Conservation (phyloP, 37 sponge, comb jelly and placozoan species). For the Halichondria panicea region DNA sequence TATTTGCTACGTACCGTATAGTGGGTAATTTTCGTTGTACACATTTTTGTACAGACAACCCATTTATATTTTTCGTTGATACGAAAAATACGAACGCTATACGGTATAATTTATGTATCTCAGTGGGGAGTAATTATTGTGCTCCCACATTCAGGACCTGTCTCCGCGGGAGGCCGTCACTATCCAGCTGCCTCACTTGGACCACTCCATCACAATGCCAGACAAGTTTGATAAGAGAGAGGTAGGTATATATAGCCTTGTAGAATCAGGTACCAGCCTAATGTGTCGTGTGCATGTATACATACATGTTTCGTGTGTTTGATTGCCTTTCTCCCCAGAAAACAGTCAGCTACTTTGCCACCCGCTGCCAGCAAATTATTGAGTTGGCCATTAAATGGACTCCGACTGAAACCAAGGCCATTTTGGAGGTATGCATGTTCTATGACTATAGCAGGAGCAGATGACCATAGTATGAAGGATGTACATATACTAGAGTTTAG, state of each 20-base stretch:
- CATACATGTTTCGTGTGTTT: not conserved
- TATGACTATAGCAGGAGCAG: too few relatives aligned
- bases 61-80: not conserved
- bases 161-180: not conserved
- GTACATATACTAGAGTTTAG: not conserved
- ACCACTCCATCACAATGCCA: conserved; percentile 41
- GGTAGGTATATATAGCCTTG: conserved; percentile 15
- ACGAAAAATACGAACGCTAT: not conserved
- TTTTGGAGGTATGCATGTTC: conserved; percentile 39
- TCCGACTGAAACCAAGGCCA: conserved; percentile 48
- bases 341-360: conserved; percentile 68
- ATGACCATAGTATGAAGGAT: not conserved
- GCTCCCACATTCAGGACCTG: conserved; percentile 29
- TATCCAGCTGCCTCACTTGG: conserved; percentile 39
- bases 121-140: too few relatives aligned
- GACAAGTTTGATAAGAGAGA: conserved; percentile 59
- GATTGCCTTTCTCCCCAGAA: conserved; percentile 24
- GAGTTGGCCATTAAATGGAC: conserved; percentile 69
- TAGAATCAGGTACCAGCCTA: not conserved
- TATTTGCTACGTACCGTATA: too few relatives aligned
- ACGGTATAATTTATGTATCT: not conserved
- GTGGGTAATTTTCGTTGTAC: too few relatives aligned
- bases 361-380: conserved; percentile 61
- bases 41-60: too few relatives aligned
- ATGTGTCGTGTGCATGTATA: not conserved